Evolutionary conservation across 2,113 vertebrate genomes (phyloP).

Genomic region (Marcusenius ussheri): DNA sequence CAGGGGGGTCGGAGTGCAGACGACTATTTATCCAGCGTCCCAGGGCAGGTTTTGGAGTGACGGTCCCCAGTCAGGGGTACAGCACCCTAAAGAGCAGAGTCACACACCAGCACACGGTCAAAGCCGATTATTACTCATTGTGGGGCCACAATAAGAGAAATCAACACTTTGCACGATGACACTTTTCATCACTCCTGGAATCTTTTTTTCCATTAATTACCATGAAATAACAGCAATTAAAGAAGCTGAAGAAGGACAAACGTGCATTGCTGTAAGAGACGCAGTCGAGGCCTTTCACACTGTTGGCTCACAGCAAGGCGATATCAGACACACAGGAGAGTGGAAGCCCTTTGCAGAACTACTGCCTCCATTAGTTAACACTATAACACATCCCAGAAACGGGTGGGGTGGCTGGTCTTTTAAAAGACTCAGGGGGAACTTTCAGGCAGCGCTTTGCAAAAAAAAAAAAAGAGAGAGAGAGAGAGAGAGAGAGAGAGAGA

Average conservation of each 20-base stretch:
- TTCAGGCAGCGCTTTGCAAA: not conserved
- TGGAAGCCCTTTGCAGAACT: not conserved
- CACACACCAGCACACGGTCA: not conserved
- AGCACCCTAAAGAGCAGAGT: not conserved
- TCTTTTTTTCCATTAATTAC: not conserved
- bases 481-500: not conserved
- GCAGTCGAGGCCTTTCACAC: not conserved
- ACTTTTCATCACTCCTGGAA: not conserved
- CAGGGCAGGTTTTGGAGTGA: not conserved
- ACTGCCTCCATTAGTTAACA: not conserved
- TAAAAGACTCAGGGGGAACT: not conserved
- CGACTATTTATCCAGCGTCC: not conserved
- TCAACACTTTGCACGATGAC: not conserved
- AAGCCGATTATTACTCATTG: not conserved
- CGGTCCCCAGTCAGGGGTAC: not conserved
- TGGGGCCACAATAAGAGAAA: not conserved
- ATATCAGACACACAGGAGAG: not conserved
- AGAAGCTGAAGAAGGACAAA: not conserved
- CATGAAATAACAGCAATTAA: not conserved
- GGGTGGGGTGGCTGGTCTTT: not conserved
- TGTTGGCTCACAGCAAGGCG: not conserved
- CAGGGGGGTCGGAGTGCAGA: not conserved
- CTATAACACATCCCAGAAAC: not conserved
- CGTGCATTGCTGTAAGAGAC: not conserved
- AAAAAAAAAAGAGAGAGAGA: not conserved